Conservation (phyloP, 1,140 invertebrate species). For the Planococcus citri region DNA sequence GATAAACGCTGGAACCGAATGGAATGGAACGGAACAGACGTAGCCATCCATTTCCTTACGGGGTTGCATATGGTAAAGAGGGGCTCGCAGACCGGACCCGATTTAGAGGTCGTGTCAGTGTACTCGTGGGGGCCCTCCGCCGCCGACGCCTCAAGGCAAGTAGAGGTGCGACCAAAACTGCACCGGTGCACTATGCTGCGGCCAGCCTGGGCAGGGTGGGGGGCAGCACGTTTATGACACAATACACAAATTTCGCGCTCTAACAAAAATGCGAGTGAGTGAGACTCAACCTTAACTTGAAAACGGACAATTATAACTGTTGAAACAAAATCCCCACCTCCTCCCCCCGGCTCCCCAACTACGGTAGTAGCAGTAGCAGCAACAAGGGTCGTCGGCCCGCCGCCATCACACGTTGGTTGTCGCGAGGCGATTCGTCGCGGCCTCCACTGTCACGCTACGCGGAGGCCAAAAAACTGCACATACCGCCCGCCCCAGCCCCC, state of each 20-base stretch:
- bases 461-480: not conserved
- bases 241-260: not conserved
- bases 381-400: not conserved
- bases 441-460: not conserved
- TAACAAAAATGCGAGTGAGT: no score
- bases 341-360: no score
- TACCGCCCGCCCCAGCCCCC: no score
- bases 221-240: no score
- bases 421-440: constrained; percentile 4
- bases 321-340: not conserved
- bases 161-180: no score
- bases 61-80: constrained; percentile 3
- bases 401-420: not conserved
- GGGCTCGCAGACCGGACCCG: not conserved
- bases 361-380: no score
- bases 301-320: not conserved
- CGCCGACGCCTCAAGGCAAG: no score
- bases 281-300: not conserved
- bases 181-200: no score
- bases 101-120: not conserved
- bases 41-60: not conserved
- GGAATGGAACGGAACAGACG: not conserved
- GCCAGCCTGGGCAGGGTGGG: no score
- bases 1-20: not conserved
- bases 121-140: not conserved